Evolutionary conservation across 2,888 invertebrate species (phyloP).

Genomic region (Calliphora vomitoria): DNA sequence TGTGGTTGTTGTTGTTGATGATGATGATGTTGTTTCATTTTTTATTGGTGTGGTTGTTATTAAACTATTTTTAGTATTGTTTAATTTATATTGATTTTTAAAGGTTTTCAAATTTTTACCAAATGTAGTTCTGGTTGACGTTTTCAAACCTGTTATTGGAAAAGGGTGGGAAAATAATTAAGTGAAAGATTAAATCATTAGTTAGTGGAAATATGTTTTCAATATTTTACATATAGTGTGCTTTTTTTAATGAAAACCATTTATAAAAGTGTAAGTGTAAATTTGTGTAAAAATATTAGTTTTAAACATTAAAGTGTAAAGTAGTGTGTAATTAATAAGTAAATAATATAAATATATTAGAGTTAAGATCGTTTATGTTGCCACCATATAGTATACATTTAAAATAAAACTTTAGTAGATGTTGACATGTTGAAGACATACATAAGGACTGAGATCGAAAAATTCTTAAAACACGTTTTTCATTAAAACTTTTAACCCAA

Average conservation of each 20-base stretch:
- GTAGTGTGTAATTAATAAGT: background rate
- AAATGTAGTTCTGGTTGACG: constrained; percentile 78
- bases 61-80: constrained; percentile 67
- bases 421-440: no score
- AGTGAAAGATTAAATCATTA: constrained; percentile 52
- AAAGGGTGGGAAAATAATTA: constrained; percentile 42
- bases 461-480: no score
- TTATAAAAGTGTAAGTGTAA: background rate
- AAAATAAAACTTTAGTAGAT: no score
- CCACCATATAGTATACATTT: no score
- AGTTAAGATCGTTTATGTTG: no score
- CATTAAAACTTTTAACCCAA: no score
- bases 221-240: background rate
- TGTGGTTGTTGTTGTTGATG: constrained; percentile 72
- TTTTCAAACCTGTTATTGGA: constrained; percentile 80
- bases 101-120: constrained; percentile 81
- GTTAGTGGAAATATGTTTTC: constrained; percentile 32
- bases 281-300: background rate
- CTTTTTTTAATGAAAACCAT: background rate
- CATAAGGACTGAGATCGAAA: no score
- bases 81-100: constrained; percentile 75
- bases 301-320: background rate
- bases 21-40: constrained; percentile 60
- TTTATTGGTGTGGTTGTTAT: constrained; percentile 65
- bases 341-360: no score